phyloP scores from a whole-genome alignment of 2,888 invertebrate species.

The Amitus sp. region DNA sequence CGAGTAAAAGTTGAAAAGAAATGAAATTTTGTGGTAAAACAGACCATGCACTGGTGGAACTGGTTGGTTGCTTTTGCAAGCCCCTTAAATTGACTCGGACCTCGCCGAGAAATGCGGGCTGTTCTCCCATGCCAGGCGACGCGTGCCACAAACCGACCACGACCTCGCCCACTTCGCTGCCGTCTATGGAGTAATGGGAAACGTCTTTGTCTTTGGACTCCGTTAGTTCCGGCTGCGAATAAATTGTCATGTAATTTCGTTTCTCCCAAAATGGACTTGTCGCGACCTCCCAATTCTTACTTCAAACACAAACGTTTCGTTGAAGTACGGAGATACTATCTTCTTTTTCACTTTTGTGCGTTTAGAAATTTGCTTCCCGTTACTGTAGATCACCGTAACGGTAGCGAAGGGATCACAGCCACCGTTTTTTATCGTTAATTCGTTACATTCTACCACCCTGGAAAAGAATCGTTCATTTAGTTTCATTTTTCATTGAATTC shows the following conservation, averaged over 20 bases:
- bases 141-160: conserved; percentile 90
- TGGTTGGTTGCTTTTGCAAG: conserved; percentile 71
- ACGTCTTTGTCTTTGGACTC: conserved; percentile 61
- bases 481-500: no score
- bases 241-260: conserved; percentile 12
- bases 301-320: conserved; percentile 86
- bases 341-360: conserved; percentile 90
- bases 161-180: conserved; percentile 82
- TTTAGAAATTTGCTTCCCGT: conserved; percentile 81
- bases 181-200: conserved; percentile 64
- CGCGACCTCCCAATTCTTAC: conserved; percentile 51
- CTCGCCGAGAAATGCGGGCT: conserved; percentile 89
- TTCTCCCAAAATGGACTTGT: background rate
- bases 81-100: conserved; percentile 82
- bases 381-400: conserved; percentile 82
- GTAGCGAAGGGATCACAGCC: conserved; percentile 91
- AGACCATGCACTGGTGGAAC: conserved; percentile 81
- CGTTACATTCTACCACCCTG: conserved; percentile 85
- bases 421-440: conserved; percentile 88
- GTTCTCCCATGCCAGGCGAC: conserved; percentile 77
- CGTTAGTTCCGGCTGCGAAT: conserved; percentile 53
- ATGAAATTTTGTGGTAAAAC: conserved; percentile 42
- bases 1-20: no score
- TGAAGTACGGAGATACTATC: conserved; percentile 89
- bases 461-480: no score